A percentile compares a stretch with the other conserved stretches of the same genome.
Evolutionary conservation across 2,888 invertebrate genomes (phyloP).

Genomic region (Stenotaenia linearis): DNA sequence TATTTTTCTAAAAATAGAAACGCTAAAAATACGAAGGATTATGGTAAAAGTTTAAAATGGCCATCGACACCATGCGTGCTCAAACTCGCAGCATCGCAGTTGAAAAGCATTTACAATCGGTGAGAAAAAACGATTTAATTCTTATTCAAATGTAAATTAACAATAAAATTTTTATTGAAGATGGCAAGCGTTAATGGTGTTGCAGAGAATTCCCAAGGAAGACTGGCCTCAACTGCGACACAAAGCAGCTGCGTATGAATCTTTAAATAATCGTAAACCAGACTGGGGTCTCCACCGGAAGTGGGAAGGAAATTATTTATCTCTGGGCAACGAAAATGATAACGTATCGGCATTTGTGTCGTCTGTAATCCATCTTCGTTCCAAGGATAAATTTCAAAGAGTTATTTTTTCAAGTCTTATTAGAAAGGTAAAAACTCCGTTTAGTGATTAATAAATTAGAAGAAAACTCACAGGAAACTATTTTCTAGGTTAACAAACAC

Average conservation of each 20-base stretch:
- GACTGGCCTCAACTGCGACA: slow-evolving; percentile 84
- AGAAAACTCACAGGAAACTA: no score
- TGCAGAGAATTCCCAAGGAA: slow-evolving; percentile 68
- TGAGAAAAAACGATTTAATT: slow-evolving; percentile 8
- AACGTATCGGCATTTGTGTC: slow-evolving; percentile 59
- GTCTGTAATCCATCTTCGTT: slow-evolving; percentile 62
- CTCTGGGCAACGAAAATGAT: slow-evolving; percentile 61
- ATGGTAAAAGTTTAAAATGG: slow-evolving; percentile 74
- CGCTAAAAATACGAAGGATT: slow-evolving; percentile 63
- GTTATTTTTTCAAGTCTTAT: slow-evolving; percentile 61
- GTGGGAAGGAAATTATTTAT: slow-evolving; percentile 80
- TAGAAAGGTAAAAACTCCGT: slow-evolving; percentile 57
- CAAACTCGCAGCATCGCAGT: slow-evolving; percentile 53
- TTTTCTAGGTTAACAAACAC: slow-evolving; percentile 57
- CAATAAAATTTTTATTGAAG: slow-evolving; percentile 30
- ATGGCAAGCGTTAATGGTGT: slow-evolving; percentile 82
- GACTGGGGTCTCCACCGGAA: slow-evolving; percentile 70
- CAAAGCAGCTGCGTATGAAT: slow-evolving; percentile 70
- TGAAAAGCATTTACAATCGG: slow-evolving; percentile 41
- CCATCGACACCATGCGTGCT: slow-evolving; percentile 69
- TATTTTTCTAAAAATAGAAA: slow-evolving; percentile 45
- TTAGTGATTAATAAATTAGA: no score
- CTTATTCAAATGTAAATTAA: neutral
- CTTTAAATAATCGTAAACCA: slow-evolving; percentile 59
- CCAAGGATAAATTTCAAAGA: slow-evolving; percentile 59